Evolutionary conservation across 2,888 invertebrate species (phyloP).

Genomic region (Rotaria macrura): DNA sequence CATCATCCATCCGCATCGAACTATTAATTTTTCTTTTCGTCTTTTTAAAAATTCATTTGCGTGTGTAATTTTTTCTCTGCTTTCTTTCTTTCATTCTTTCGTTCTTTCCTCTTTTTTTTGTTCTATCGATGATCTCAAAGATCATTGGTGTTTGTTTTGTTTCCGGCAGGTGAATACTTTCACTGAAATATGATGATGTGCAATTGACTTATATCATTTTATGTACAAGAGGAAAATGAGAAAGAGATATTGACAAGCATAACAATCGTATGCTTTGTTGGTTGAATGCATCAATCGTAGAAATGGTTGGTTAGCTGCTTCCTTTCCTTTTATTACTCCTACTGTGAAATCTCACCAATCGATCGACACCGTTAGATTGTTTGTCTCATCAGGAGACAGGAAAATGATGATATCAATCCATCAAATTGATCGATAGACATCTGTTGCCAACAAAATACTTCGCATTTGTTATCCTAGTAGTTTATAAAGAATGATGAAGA

Average conservation of each 20-base stretch:
- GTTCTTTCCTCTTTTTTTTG: neutral
- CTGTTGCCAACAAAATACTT: neutral
- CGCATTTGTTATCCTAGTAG: neutral
- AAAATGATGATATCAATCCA: neutral
- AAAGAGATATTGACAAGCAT: neutral
- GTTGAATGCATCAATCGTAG: neutral
- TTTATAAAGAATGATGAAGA: neutral
- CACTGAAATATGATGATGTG: conserved; percentile 3
- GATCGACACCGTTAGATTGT: neutral
- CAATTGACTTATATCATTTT: neutral
- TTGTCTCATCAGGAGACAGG: neutral
- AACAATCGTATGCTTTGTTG: neutral
- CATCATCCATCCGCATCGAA: neutral
- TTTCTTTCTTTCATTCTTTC: neutral
- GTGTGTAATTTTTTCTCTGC: neutral
- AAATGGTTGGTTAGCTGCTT: neutral
- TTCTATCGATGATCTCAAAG: neutral
- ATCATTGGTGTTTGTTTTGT: neutral
- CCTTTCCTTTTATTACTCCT: neutral
- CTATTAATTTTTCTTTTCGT: neutral
- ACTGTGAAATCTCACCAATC: neutral
- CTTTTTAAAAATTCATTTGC: neutral
- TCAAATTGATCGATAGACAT: neutral
- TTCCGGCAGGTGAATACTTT: conserved; percentile 10
- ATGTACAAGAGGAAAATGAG: neutral